Base-by-base conservation (phyloP, 2,888 invertebrate species). In the Tinea trinotella region DNA sequence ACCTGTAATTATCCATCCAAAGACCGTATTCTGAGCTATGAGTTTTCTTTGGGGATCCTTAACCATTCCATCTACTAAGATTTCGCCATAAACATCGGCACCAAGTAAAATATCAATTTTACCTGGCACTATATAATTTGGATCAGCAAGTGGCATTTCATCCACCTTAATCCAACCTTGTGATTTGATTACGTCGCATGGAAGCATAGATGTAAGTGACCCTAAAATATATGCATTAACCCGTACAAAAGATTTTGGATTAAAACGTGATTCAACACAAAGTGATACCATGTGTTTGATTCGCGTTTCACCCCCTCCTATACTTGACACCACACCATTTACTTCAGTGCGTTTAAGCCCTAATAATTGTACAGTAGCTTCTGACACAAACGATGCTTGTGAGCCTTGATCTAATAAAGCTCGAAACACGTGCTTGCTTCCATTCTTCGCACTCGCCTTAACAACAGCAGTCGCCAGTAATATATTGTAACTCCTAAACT, bases 361-460 rank as follows among this genome's bases (percentile, higher is more conserved):
- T 0, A 64, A 48, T 2, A 55, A 34, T 49, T 62, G 63, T 0
- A 59, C 62, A 13, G 59, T 55, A 4, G 61, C 19, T 12, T 65
- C 64, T 0, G 62, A 62, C 2, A 65, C 59, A 49, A 65, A 64
- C 7, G 58, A 63, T 9, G 60, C 60, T 36, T 64, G 59, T 7
- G 64, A 63, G 1, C 64, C 63, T 22, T 62, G 62, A 53, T 63
- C 64, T 5, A 65, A 9, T 22, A 64, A 55, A 1, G 61, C 61
- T 52, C 62, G 19, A 1, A 61, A 6, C 3, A 53, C 34, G 10
- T 58, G 56, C 17, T 1, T 34, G 19, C 49, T 13, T 9, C 56
- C 60, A 15, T 22, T 44, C 22, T 54, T 57, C 3, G 60, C 59
- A 46, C 58, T 35, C 19, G 58, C 57, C 17, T 60, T 55, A 19